Base-by-base conservation (phyloP, 2,888 invertebrate genomes). In the Pogonocherus hispidulus region DNA sequence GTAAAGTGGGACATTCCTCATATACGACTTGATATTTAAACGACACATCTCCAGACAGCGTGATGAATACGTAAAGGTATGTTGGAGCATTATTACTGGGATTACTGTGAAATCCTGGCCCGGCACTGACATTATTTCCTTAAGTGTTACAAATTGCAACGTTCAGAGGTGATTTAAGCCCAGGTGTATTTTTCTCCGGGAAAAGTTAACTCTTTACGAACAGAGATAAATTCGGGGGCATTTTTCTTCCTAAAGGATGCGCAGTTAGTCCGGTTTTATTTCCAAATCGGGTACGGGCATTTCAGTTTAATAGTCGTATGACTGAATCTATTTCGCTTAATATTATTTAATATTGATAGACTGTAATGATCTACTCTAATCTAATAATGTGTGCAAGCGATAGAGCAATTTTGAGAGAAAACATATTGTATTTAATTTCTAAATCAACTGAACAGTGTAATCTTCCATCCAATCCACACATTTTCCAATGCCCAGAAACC, bases 121-220 rank as follows among this genome's bases (percentile, higher is more conserved):
- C 27, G 69, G 68, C 75, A 65, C 77, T 76, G 76, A 78, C 79
- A 80, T 79, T 77, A 78, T 80, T 79, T 81, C 77, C 77, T 71
- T 80, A 82, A 82, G 81, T 78, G 76, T 79, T 81, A 81, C 80
- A 82, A 81, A 81, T 81, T 74, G 73, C 77, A 68, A 73, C 72
- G 76, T 79, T 76, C 74, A 69, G 72, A 73, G 72, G 69, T 70
- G 77, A 79, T 78, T 76, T 78, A 77, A 70, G 59, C 68, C 72
- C 77, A 76, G 78, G 78, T 78, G 75, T 75, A 80, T 81, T 80
- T 80, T 79, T 80, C 77, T 76, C 74, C 67, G 35, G 63, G 69
- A 75, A 76, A 76, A 76, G 73, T 76, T 72, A 66, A 71, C 71
- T 71, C 71, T 54, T 57, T 55, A 71, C 59, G 68, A 70, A 66